Evolutionary conservation across 2,888 invertebrate genomes (phyloP), one percentile per base, ranked within the genome.

Genomic region (Spilarctia lutea): DNA sequence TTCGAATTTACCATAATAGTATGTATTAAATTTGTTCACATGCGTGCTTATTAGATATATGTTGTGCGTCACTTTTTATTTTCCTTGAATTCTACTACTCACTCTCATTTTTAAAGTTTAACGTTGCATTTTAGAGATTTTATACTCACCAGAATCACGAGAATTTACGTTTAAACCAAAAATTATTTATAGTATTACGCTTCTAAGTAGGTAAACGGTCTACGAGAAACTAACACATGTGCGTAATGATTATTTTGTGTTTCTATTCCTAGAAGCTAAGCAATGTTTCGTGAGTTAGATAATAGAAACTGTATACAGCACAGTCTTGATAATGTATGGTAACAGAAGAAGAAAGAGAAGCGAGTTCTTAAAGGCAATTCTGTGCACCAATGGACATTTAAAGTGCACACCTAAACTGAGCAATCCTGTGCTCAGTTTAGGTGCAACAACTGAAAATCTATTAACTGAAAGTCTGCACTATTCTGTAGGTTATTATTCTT

Each of bases 211-310:
- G 60, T 63, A 63, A 45, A 71, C 42, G 63, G 30, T 63, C 27
- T 45, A 30, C 69, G 52, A 30, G 60, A 39, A 42, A 42, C 27
- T 30, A 42, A 70, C 48, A 69, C 42, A 65, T 71, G 42, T 67
- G 48, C 71, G 66, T 71, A 71, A 74, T 71, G 60, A 74, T 67
- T 60, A 30, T 68, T 52, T 71, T 72, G 68, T 68, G 65, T 52
- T 65, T 24, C 68, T 71, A 35, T 24, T 45, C 24, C 24, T 27
- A 60, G 75, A 16, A 7, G 65, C 42, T 65, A 2, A 52, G 16
- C 45, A 63, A 71, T 75, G 68, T 63, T 65, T 45, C 27, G 45
- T 68, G 33, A 10, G 42, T 16, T 63, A 33, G 65, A 18, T 24
- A 48, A 39, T 65, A 68, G 33, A 65, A 65, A 56, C 39, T 48